Percentiles rank a stretch among this genome's conserved stretches.
Evolutionary conservation across 1,140 invertebrate species (phyloP).

Genomic region (Neodiprion lecontei): DNA sequence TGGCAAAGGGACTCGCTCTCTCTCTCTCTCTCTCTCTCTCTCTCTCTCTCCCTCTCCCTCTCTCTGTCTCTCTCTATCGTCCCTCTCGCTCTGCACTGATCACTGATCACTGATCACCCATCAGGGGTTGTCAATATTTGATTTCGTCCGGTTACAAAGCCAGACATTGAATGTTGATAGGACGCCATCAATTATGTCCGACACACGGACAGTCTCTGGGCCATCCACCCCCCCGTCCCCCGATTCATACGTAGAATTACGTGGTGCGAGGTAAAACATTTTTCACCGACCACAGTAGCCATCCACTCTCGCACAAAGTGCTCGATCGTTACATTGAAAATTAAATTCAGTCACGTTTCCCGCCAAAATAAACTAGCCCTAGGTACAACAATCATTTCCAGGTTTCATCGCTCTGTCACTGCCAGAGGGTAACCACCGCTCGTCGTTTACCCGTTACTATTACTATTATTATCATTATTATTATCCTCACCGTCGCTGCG

Average conservation of each 20-base stretch:
- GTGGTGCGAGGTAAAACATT: neutral
- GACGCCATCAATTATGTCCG: slow-evolving; percentile 55
- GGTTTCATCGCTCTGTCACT: too few relatives aligned
- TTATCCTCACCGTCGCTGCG: too few relatives aligned
- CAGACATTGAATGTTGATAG: slow-evolving; percentile 39
- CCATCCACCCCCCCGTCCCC: neutral
- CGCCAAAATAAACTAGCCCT: neutral
- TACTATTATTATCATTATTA: too few relatives aligned
- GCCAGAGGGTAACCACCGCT: too few relatives aligned
- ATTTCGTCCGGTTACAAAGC: slow-evolving; percentile 43
- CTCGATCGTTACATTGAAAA: neutral
- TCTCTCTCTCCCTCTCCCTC: neutral
- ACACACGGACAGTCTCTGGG: slow-evolving; percentile 33
- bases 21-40: neutral
- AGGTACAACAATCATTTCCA: too few relatives aligned
- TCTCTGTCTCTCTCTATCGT: neutral
- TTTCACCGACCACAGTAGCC: neutral
- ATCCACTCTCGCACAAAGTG: too few relatives aligned
- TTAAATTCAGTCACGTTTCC: neutral
- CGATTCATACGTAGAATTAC: too few relatives aligned
- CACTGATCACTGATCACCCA: slow-evolving; percentile 34
- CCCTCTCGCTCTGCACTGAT: neutral
- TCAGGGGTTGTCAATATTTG: slow-evolving; percentile 50
- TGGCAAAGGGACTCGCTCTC: neutral
- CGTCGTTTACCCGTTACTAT: too few relatives aligned